Evolutionary conservation across 1,140 invertebrate species (phyloP), one percentile per base, ranked within the genome.

Genomic region (Neodiprion pinetum): DNA sequence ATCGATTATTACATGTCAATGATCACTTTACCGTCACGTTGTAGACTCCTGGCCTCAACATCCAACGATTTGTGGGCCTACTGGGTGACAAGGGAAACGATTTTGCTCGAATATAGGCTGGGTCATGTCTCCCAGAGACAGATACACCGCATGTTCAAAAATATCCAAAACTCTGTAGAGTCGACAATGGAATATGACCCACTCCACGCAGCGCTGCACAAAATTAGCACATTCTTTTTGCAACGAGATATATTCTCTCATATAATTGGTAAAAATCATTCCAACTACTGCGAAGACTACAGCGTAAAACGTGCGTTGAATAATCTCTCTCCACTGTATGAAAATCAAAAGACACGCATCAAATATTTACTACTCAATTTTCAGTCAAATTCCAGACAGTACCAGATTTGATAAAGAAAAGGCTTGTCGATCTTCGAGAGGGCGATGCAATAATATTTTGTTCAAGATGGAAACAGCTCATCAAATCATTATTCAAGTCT

Each of bases 381-480:
- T 69, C 82, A 86, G 82, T 92, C 17, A 82, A 88, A 76, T 92
- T 91, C 81, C 85, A 84, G 70, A 78, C 89, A 73, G 88, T 92
- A 73, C 84, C 89, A 28, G 78, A 88, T 70, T 84, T 93, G 73
- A 79, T 93, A 17, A 85, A 87, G 70, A 79, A 76, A 53, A 87
- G 90, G 77, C 76, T 90, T 82, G 86, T 93, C 11, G 82, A 89
- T 76, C 73, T 93, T 67, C 78, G 74, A 70, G 81, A 88, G 78
- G 92, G 92, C 4, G 77, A 86, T 68, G 90, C 87, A 11, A 78
- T 78, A 17, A 81, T 92, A 76, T 83, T 89, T 9, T 93, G 92
- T 80, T 88, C 86, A n/a, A 86, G 88, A 82, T 93, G 91, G 91
- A 91, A 88, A 80, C 74, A 84, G 75, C 80, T 89, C 70, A 78